Percentiles rank a stretch among this genome's conserved stretches.
Conservation (phyloP, 2,888 invertebrate genomes). For the Tetranychus piercei region DNA sequence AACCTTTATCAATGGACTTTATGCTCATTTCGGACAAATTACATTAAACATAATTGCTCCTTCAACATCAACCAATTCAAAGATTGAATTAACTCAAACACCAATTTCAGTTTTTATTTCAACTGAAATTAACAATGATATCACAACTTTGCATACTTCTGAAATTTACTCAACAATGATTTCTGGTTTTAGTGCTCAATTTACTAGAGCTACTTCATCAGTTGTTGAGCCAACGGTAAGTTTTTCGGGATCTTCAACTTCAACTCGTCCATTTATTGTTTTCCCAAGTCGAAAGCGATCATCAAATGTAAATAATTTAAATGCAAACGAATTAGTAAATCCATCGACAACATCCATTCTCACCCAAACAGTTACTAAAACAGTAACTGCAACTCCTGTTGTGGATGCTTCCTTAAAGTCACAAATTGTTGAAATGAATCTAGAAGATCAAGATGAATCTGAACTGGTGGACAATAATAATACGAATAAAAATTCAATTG, state of each 20-base stretch:
- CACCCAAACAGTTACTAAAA: conserved; percentile 2
- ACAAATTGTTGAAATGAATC: neutral
- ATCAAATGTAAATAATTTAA: neutral
- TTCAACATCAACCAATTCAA: neutral
- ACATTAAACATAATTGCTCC: conserved; percentile 19
- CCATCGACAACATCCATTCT: neutral
- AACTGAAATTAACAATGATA: conserved; percentile 23
- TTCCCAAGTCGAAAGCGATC: conserved; percentile 1
- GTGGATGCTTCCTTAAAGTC: neutral
- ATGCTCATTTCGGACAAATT: conserved; percentile 25
- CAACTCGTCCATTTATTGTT: neutral
- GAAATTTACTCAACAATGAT: conserved; percentile 26
- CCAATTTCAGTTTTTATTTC: conserved; percentile 20
- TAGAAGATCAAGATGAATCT: neutral
- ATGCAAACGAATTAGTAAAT: neutral
- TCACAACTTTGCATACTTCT: conserved; percentile 24
- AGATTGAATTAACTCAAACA: neutral
- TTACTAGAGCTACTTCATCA: conserved; percentile 19
- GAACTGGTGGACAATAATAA: neutral
- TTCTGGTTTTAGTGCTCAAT: conserved; percentile 23
- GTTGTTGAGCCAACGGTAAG: neutral
- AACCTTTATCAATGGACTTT: conserved; percentile 24
- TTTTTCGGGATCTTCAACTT: neutral
- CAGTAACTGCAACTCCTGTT: neutral
- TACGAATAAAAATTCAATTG: neutral